These are phyloP conservation scores for Drosophila eugracilis DNA, from an alignment of 1,140 invertebrate genomes.

Conservation along the genomic window DNA sequence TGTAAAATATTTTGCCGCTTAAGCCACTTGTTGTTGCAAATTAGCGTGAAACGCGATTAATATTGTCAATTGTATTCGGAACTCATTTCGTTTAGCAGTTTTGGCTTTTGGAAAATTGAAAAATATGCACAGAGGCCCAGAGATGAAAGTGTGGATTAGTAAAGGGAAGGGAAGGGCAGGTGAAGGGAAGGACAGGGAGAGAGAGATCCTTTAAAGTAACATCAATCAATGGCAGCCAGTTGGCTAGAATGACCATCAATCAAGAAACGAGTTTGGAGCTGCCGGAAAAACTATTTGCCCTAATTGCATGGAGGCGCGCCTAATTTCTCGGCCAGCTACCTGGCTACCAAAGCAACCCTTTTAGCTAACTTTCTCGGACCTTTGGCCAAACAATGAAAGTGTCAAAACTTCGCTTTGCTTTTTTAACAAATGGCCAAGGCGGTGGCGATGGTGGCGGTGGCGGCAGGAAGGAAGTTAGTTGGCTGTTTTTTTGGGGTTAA, in stretches of 20 bases:
- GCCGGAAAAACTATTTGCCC: slow-evolving; percentile 60
- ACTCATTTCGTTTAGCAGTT: slow-evolving; percentile 4
- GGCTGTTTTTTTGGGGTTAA: neutral
- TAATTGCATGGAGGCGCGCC: slow-evolving; percentile 64
- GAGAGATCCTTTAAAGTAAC: slow-evolving; percentile 3
- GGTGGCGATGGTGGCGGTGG: too few species aligned
- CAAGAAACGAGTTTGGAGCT: neutral
- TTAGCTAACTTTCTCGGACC: neutral
- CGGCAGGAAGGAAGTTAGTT: slow-evolving; percentile 64
- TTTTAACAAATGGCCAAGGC: slow-evolving; percentile 67
- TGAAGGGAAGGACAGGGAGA: neutral
- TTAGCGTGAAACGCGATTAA: slow-evolving; percentile 83
- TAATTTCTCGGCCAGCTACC: slow-evolving; percentile 36
- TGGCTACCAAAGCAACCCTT: slow-evolving; percentile 72
- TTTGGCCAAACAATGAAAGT: slow-evolving; percentile 51
- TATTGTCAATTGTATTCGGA: slow-evolving; percentile 72
- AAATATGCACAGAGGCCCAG: slow-evolving; percentile 15
- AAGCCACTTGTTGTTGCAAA: slow-evolving; percentile 67
- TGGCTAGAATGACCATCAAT: slow-evolving; percentile 1
- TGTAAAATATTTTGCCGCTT: slow-evolving; percentile 63
- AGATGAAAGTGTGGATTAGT: slow-evolving; percentile 80
- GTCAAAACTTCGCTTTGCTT: slow-evolving; percentile 62
- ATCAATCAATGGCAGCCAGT: slow-evolving; percentile 55
- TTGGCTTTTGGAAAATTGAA: slow-evolving; percentile 54
- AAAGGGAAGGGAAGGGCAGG: slow-evolving; percentile 23